Conservation (phyloP, 2,888 invertebrate species). For the Acanthopleura granulata region DNA sequence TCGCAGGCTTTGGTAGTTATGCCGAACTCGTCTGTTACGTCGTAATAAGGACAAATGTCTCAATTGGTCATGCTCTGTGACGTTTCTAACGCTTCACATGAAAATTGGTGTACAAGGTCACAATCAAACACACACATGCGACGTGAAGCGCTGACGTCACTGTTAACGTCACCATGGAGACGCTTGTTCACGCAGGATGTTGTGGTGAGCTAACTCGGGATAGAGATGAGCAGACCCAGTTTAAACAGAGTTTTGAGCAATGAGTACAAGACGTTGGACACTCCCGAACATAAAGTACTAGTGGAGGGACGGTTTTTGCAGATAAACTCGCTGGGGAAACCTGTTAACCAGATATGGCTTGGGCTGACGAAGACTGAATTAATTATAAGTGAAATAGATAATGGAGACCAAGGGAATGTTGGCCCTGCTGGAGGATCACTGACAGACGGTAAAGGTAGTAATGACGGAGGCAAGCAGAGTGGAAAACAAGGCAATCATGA, state of each 20-base stretch:
- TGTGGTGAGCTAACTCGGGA: neutral
- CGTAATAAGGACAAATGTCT: too few relatives aligned
- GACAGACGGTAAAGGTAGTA: neutral
- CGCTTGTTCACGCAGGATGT: too few relatives aligned
- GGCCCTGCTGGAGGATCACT: neutral
- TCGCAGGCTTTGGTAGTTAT: too few relatives aligned
- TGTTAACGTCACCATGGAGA: too few relatives aligned
- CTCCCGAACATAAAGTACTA: neutral
- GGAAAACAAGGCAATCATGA: neutral
- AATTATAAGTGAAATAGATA: neutral
- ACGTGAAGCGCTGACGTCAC: too few relatives aligned
- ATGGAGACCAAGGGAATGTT: too few relatives aligned
- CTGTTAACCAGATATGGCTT: neutral
- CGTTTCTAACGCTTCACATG: too few relatives aligned
- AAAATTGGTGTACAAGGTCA: too few relatives aligned
- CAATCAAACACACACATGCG: too few relatives aligned
- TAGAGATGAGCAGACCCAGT: neutral
- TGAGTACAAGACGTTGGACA: neutral
- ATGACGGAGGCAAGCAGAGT: neutral
- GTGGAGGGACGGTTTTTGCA: neutral
- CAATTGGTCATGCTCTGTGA: too few relatives aligned
- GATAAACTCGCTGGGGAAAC: neutral
- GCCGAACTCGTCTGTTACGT: too few relatives aligned
- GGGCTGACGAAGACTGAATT: neutral
- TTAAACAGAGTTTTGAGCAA: neutral